Percentiles rank a stretch among this genome's conserved stretches.
Conservation (phyloP, 2,888 invertebrate species). For the Caenorhabditis afra region DNA sequence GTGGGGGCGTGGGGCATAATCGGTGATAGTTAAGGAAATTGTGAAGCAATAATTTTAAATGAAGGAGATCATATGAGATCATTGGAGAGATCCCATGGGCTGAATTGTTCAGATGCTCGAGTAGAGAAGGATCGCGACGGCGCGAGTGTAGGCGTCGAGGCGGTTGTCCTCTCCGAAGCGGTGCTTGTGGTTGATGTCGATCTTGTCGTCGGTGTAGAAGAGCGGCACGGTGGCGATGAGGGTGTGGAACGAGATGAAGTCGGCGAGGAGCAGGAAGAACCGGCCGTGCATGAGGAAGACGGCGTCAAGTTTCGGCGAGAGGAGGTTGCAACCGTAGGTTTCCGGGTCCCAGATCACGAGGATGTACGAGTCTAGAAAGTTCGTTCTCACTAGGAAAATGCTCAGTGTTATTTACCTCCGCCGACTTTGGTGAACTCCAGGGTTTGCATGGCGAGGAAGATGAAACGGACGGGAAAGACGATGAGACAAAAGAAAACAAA, state of each 20-base stretch:
- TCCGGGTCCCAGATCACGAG: conserved; percentile 4
- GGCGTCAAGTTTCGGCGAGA: background rate
- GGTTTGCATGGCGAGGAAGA: conserved; percentile 18
- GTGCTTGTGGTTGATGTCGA: conserved; percentile 1
- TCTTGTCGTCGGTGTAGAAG: conserved; percentile 10
- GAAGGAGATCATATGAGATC: no score
- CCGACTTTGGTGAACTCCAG: conserved; percentile 18
- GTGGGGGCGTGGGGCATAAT: no score
- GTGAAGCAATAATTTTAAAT: no score
- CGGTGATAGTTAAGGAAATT: no score
- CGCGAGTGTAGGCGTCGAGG: background rate
- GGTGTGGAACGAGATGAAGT: conserved; percentile 8
- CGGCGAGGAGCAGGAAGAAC: conserved; percentile 5
- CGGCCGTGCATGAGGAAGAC: conserved; percentile 14
- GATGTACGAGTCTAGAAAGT: conserved; percentile 10
- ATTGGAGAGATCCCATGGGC: no score
- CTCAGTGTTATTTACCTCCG: no score
- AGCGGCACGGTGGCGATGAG: conserved; percentile 8
- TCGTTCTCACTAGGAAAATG: no score
- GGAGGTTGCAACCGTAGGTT: background rate
- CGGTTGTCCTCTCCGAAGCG: background rate
- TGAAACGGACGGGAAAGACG: conserved; percentile 11
- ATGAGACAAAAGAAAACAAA: conserved; percentile 12
- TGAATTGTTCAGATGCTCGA: background rate
- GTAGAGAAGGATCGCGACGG: background rate